Base-by-base conservation (phyloP, 1,140 invertebrate genomes). In the Leptestheria dahalacensis region DNA sequence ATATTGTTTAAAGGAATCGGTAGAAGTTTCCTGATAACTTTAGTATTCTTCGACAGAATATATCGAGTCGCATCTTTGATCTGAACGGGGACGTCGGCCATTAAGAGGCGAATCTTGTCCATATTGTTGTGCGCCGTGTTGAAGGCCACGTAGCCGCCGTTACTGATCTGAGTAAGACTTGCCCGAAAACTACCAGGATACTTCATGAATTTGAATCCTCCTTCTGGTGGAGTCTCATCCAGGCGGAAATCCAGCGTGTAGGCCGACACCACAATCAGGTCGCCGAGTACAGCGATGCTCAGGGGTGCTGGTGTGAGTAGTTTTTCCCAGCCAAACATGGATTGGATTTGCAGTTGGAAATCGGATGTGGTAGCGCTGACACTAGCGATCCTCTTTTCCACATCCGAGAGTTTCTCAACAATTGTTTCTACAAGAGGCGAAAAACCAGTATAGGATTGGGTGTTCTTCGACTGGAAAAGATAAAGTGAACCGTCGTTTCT, bases 141-240 rank as follows among this genome's bases (percentile, higher is more conserved):
- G 46, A 59, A 59, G 18, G 57, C 46, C 2, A 20, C 2, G 57
- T 59, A 59, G 47, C 57, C 57, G 0, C 15, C 28, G 47, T 59
- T 49, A 48, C 57, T 59, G 57, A 59, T 59, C 29, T 59, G 57
- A 9, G 50, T 23, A 9, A 59, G 24, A 59, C 20, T 48, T 1
- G 57, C 57, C 46, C 57, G 33, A 48, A 59, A 59, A 21, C 57
- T 59, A 2, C 21, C 28, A 12, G 57, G 57, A 11, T 25, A 50
- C 23, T 59, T 26, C 18, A 59, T 48, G 23, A 24, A 49, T 15
- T 6, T 28, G 20, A 23, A 59, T 23, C 41, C 41, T 1, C 18
- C 11, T 26, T 23, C n/a, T 11, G 55, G 55, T 4, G 18, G 4
- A 18, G 20, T 23, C 2, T 46, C 41, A 2, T 58, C 21, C 6